These are phyloP conservation scores for Hermetia illucens DNA, from an alignment of 1,140 invertebrate genomes.

Conservation along the genomic window DNA sequence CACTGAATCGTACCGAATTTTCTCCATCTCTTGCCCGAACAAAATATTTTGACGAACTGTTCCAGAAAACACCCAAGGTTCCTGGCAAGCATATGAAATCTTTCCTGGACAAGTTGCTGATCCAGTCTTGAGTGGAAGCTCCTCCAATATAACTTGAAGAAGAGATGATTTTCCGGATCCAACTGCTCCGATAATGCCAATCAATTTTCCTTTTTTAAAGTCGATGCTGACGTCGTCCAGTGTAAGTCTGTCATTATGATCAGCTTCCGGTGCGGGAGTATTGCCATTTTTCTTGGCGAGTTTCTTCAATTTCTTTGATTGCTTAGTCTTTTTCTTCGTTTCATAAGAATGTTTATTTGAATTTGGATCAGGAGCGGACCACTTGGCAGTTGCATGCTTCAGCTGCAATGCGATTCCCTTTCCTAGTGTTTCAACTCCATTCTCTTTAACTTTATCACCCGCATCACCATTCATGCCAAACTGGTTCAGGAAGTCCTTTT, in stretches of 20 bases:
- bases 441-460: background rate
- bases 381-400: background rate
- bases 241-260: constrained; percentile 9
- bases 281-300: background rate
- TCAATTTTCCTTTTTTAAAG: constrained; percentile 36
- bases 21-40: constrained; percentile 47
- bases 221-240: constrained; percentile 36
- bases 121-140: constrained; percentile 3
- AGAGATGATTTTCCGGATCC: constrained; percentile 38
- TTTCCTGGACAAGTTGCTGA: background rate
- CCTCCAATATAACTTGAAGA: constrained; percentile 23
- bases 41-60: constrained; percentile 56
- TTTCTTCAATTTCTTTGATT: background rate
- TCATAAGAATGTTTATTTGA: background rate
- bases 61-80: constrained; percentile 33
- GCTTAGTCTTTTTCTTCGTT: background rate
- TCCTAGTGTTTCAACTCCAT: background rate
- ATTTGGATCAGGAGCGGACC: background rate
- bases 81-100: constrained; percentile 6
- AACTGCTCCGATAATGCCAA: constrained; percentile 43
- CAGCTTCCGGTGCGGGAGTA: background rate
- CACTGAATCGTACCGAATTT: constrained; percentile 37
- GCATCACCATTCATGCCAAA: background rate
- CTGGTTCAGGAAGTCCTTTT: background rate
- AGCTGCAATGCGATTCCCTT: too few relatives aligned